Conservation (phyloP, 2,113 vertebrate genomes). For the Struthio camelus region DNA sequence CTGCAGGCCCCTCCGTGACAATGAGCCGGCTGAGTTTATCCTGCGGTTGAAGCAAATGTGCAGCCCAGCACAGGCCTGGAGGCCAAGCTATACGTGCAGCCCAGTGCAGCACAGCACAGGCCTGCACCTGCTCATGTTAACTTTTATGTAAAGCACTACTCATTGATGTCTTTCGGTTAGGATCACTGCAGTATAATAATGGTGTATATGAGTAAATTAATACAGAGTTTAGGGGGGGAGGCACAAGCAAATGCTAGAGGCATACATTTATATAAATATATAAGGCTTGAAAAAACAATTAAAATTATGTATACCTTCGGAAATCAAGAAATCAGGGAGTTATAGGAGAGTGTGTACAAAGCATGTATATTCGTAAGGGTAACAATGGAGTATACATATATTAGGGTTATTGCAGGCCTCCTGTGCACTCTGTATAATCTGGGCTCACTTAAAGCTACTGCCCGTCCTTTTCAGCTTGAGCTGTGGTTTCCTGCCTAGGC, state of each 20-base stretch:
- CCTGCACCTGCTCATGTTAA: not conserved
- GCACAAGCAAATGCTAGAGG: not conserved
- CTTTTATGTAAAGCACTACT: not conserved
- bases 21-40: not conserved
- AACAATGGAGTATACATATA: not conserved
- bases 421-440: not conserved
- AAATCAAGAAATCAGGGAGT: not conserved
- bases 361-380: not conserved
- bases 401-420: not conserved
- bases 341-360: not conserved
- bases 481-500: not conserved
- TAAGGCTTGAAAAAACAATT: not conserved
- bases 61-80: not conserved
- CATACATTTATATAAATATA: not conserved
- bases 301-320: not conserved
- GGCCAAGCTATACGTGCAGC: not conserved
- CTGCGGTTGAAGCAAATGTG: not conserved
- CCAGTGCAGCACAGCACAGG: too few relatives aligned
- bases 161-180: not conserved
- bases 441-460: not conserved
- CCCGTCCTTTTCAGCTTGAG: not conserved
- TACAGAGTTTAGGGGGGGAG: not conserved
- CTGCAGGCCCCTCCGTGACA: not conserved
- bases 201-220: not conserved
- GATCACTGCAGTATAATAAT: not conserved